phyloP scores from a whole-genome alignment of 2,113 vertebrate species.

The Strix uralensis region DNA sequence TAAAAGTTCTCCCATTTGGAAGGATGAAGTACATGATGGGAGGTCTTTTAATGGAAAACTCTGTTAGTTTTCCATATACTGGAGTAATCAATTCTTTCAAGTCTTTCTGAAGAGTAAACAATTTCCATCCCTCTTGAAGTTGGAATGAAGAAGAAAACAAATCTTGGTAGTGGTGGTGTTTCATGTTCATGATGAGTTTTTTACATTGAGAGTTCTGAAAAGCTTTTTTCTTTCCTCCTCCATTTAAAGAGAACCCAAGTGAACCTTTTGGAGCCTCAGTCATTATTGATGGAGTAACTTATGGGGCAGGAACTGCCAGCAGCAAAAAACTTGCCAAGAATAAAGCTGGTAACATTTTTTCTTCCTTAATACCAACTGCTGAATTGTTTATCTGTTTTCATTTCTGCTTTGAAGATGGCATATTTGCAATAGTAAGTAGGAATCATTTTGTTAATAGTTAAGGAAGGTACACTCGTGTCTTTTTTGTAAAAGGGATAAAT shows the following conservation, averaged over 20 bases:
- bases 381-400: not conserved
- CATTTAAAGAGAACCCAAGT: constrained; percentile 95
- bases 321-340: constrained; percentile 99
- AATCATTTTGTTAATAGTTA: not conserved
- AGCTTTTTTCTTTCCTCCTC: not conserved
- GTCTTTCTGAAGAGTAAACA: not conserved
- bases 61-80: not conserved
- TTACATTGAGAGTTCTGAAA: not conserved
- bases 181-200: not conserved
- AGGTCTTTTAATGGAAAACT: not conserved
- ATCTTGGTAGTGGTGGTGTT: not conserved
- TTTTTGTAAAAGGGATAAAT: not conserved
- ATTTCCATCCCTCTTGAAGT: not conserved
- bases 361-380: not conserved
- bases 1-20: not conserved
- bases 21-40: not conserved
- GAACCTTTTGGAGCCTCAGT: constrained; percentile 99
- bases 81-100: not conserved
- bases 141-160: not conserved
- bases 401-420: not conserved
- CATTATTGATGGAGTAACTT: constrained; percentile 98
- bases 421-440: not conserved
- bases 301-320: constrained; percentile 98
- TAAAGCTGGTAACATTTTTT: constrained; percentile 91
- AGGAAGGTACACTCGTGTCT: accelerated